These are phyloP conservation scores for Nesogale talazaci DNA, from an alignment of 2,113 vertebrate genomes.

Conservation along the genomic window DNA sequence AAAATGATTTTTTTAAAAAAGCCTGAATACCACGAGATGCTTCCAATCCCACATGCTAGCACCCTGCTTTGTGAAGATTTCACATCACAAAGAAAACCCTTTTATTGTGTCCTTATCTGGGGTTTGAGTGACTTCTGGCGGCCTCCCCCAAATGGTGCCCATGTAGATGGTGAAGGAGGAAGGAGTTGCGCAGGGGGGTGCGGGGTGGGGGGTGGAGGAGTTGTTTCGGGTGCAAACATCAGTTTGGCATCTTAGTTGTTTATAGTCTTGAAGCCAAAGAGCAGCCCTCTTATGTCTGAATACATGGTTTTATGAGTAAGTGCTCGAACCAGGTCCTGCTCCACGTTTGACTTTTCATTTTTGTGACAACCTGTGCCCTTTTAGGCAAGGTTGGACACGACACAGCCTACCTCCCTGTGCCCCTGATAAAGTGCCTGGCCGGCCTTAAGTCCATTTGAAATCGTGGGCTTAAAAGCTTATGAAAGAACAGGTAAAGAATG, in stretches of 20 bases:
- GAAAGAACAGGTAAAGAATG: conserved; percentile 62
- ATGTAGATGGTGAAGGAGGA: neutral
- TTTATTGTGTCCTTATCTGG: neutral
- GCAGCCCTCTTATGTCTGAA: neutral
- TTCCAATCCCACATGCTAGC: neutral
- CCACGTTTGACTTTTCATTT: neutral
- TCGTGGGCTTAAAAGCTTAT: conserved; percentile 56
- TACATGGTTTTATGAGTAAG: neutral
- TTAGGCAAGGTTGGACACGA: neutral
- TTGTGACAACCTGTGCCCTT: neutral
- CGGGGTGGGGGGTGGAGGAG: neutral
- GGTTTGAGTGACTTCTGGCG: too few species aligned
- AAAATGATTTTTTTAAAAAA: too few species aligned
- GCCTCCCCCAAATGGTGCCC: neutral
- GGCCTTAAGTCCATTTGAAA: conserved; percentile 56
- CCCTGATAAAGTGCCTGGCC: neutral
- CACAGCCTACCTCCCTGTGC: neutral
- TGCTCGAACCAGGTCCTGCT: conserved; percentile 10
- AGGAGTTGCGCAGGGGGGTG: too few species aligned
- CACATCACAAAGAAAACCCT: conserved; percentile 5
- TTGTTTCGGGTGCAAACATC: neutral
- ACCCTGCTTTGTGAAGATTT: neutral
- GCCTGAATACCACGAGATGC: too few species aligned
- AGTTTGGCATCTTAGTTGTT: neutral
- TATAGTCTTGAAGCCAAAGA: neutral